A percentile compares a stretch with the other conserved stretches of the same genome.
phyloP scores from a whole-genome alignment of 1,140 invertebrate species.

The Metaphire vulgaris region DNA sequence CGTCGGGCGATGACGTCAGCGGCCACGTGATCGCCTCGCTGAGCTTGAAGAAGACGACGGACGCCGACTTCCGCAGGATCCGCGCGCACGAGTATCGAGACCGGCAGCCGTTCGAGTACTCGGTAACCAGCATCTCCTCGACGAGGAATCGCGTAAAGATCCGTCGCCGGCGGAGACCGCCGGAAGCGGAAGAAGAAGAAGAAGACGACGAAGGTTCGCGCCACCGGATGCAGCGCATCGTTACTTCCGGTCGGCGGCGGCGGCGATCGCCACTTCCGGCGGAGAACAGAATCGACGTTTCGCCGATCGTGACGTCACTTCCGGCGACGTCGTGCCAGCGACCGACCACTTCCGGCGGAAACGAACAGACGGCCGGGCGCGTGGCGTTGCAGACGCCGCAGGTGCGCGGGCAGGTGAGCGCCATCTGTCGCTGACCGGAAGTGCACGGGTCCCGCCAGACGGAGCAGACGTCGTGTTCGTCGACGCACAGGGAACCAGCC shows the following conservation, averaged over 20 bases:
- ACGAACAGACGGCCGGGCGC: constrained; percentile 19
- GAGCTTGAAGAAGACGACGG: constrained; percentile 23
- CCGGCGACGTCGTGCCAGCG: constrained; percentile 15
- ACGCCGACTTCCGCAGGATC: constrained; percentile 17
- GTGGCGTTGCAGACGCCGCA: constrained; percentile 28
- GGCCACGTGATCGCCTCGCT: constrained; percentile 19
- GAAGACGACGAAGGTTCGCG: too few species aligned
- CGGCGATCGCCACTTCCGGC: too few species aligned
- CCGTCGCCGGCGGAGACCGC: too few species aligned
- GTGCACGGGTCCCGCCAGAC: constrained; percentile 14
- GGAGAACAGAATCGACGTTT: not conserved
- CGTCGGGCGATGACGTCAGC: not conserved
- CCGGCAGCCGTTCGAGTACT: constrained; percentile 25
- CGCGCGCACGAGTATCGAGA: constrained; percentile 21
- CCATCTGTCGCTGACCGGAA: constrained; percentile 18
- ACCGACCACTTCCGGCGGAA: constrained; percentile 5
- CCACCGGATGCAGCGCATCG: constrained; percentile 29
- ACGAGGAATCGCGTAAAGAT: constrained; percentile 9
- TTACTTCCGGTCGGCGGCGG: not conserved
- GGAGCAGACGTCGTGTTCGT: constrained; percentile 26
- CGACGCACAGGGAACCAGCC: constrained; percentile 22
- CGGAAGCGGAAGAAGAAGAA: not conserved
- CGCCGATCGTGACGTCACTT: constrained; percentile 5
- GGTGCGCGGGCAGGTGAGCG: constrained; percentile 25
- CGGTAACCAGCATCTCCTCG: constrained; percentile 22